Percentiles rank a stretch among this genome's conserved stretches.
Evolutionary conservation across 2,888 invertebrate genomes (phyloP).

Genomic region (Aleiodes testaceus): DNA sequence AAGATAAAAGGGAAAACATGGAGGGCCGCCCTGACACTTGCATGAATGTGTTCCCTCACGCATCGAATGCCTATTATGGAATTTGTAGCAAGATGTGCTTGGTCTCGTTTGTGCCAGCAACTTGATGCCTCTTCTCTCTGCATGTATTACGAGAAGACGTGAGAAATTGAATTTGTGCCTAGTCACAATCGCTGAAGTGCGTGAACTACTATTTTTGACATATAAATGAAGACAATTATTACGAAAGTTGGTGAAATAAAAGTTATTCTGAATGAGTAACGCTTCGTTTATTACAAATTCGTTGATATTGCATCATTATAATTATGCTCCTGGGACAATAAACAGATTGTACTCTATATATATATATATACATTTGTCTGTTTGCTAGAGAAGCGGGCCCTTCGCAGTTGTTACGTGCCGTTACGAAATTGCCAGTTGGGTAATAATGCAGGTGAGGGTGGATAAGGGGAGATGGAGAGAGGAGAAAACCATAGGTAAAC

Average conservation of each 20-base stretch:
- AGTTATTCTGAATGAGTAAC: neutral
- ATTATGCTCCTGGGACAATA: constrained; percentile 10
- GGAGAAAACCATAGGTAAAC: constrained; percentile 26
- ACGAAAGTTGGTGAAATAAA: neutral
- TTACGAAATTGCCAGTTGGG: constrained; percentile 43
- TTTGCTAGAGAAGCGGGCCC: constrained; percentile 5
- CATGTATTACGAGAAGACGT: neutral
- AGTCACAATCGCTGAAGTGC: constrained; percentile 10
- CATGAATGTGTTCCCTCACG: too few species aligned
- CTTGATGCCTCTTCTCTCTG: neutral
- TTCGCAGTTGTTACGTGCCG: constrained; percentile 28
- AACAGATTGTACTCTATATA: constrained; percentile 3
- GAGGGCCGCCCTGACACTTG: too few species aligned
- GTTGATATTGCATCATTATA: constrained; percentile 10
- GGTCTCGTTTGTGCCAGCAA: neutral
- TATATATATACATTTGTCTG: neutral
- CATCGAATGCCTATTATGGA: too few species aligned
- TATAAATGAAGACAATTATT: constrained; percentile 11
- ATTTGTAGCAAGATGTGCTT: too few species aligned
- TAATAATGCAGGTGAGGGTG: constrained; percentile 31
- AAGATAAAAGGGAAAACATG: too few species aligned
- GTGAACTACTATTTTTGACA: neutral
- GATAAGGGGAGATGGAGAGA: constrained; percentile 7
- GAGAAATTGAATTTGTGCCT: constrained; percentile 2
- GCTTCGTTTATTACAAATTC: constrained; percentile 8